These are phyloP conservation scores for Sciurus niger DNA, from an alignment of 2,113 vertebrate species.

Conservation along the genomic window DNA sequence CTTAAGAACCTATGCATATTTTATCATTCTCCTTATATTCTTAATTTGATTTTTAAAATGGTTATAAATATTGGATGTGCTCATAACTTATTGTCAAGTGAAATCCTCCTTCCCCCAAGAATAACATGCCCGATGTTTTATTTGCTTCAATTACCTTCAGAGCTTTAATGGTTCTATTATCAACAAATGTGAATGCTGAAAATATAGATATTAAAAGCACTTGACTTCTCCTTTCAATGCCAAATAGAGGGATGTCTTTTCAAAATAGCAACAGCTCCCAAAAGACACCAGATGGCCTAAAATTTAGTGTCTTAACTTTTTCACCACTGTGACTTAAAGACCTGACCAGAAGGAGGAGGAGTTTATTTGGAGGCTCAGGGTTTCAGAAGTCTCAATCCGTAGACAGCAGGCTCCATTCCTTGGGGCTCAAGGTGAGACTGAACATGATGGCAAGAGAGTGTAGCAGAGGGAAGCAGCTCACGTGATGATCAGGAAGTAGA, in stretches of 20 bases:
- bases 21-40: slow-evolving; percentile 76
- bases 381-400: no score
- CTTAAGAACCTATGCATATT: slow-evolving; percentile 73
- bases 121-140: not conserved
- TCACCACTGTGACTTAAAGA: no score
- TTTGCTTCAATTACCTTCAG: slow-evolving; percentile 32
- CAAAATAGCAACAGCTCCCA: not conserved
- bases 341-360: no score
- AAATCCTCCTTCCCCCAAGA: slow-evolving; percentile 26
- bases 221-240: not conserved
- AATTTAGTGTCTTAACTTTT: no score
- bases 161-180: slow-evolving; percentile 30
- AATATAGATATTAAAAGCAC: slow-evolving; percentile 37
- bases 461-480: no score
- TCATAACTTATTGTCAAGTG: slow-evolving; percentile 63
- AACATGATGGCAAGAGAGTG: no score
- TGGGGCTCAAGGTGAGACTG: no score
- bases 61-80: slow-evolving; percentile 79
- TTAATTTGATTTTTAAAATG: slow-evolving; percentile 79
- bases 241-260: not conserved
- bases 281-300: slow-evolving; percentile 23
- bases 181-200: slow-evolving; percentile 52
- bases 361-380: no score
- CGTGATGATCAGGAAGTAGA: no score
- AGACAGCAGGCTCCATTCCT: no score